These are phyloP conservation scores for Cydia pomonella DNA, from an alignment of 1,140 invertebrate genomes.

Conservation along the genomic window DNA sequence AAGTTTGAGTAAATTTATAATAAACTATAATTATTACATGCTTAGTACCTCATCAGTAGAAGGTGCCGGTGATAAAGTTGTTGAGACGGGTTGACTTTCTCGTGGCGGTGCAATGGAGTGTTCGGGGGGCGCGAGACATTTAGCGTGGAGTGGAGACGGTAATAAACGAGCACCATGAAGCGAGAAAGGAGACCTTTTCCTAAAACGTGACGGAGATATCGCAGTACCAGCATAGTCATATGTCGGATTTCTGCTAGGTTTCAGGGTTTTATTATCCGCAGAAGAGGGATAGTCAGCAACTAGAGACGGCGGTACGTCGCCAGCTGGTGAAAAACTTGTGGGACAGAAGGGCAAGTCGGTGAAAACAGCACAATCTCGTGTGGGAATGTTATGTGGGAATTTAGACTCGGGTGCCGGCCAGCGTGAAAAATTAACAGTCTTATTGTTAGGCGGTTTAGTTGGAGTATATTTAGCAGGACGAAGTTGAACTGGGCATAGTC, in stretches of 20 bases:
- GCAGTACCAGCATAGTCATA: background rate
- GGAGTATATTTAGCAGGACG: background rate
- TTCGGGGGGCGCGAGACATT: background rate
- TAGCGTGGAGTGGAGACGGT: background rate
- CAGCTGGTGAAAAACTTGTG: background rate
- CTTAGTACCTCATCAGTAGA: background rate
- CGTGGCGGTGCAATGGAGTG: background rate
- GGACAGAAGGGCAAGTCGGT: background rate
- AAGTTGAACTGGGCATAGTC: too few relatives aligned
- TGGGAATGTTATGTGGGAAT: background rate
- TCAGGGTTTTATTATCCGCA: too few relatives aligned
- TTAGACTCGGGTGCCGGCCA: background rate
- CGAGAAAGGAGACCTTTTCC: background rate
- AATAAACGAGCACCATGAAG: background rate
- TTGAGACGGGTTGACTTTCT: background rate
- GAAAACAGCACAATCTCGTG: background rate
- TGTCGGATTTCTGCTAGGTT: background rate
- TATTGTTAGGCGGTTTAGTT: background rate
- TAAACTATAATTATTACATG: too few relatives aligned
- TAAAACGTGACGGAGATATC: background rate
- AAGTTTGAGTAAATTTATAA: too few relatives aligned
- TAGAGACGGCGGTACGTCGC: background rate
- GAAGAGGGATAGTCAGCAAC: background rate
- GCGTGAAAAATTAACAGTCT: background rate
- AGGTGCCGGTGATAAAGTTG: background rate